Base-by-base conservation (phyloP, 2,888 invertebrate genomes). In the Smittia sp. region DNA sequence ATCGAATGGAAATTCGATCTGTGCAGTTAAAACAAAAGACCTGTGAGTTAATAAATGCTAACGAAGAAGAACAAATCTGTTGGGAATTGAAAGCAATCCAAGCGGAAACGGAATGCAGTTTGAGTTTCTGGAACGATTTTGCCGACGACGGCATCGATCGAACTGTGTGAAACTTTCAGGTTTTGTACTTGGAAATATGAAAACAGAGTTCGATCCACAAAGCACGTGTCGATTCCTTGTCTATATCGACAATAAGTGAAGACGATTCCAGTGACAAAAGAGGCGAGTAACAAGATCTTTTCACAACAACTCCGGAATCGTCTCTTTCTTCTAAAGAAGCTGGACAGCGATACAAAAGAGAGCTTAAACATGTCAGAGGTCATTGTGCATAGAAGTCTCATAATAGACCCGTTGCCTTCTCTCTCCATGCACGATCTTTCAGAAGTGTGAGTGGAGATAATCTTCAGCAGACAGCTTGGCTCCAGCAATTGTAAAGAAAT, bases 401-500 rank as follows among this genome's bases (percentile, higher is more conserved):
- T 20, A 67, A 67, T 39, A 67, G 39, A 39, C 32, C 13, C 38
- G 15, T 24, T 1, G 18, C 15, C 32, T 58, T 20, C 13, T 63
- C 63, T 24, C n/a, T 13, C 52, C 18, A 15, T 46, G n/a, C 15
- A 63, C 7, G 25, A 4, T 20, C 15, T 13, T 27, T 63, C 63
- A 11, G 13, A 15, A 63, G 27, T 24, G 27, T 27, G 20, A 15
- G 20, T 22, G 39, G 24, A 38, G 38, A 62, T 63, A 27, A 72
- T 58, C 24, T 41, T 22, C 7, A 27, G 54, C 72, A 72, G 72
- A 72, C 72, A 72, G 72, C 72, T 72, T 72, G 72, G 72, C 38
- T 32, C 72, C 72, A 39, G 52, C 72, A 72, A 72, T 72, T 72
- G 72, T 41, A 72, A 39, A 20, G 54, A n/a, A 58, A 52, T 62